phyloP scores from a whole-genome alignment of 2,888 invertebrate genomes.

The Drosophila tanythrix region DNA sequence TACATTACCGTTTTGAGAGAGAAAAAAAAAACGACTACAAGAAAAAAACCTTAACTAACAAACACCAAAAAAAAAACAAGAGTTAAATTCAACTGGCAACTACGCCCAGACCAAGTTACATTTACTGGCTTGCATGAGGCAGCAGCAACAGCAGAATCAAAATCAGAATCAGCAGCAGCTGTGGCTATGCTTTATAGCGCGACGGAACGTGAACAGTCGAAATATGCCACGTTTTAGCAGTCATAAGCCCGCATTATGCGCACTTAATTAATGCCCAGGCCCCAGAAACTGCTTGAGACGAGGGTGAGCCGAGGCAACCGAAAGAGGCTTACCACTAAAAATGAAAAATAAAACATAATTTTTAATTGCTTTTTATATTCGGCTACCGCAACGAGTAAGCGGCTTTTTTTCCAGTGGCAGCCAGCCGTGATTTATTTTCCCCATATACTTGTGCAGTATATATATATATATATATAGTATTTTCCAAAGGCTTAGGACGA shows the following conservation, averaged over 20 bases:
- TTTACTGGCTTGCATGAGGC: constrained; percentile 31
- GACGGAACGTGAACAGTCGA: constrained; percentile 46
- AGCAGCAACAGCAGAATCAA: neutral
- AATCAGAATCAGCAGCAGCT: constrained; percentile 11
- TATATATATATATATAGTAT: neutral
- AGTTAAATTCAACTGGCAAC: constrained; percentile 46
- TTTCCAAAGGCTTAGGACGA: constrained; percentile 5
- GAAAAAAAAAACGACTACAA: constrained; percentile 13
- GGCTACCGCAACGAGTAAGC: constrained; percentile 57
- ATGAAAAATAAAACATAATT: constrained; percentile 67
- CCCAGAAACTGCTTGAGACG: constrained; percentile 17
- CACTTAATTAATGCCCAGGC: constrained; percentile 75
- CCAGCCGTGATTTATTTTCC: constrained; percentile 45
- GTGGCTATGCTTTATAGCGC: constrained; percentile 47
- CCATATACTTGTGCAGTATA: constrained; percentile 17
- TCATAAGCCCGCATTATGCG: constrained; percentile 80
- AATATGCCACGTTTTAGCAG: constrained; percentile 76
- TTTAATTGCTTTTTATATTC: constrained; percentile 74
- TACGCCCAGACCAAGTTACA: constrained; percentile 54
- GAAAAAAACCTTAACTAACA: constrained; percentile 14
- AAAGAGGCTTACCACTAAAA: constrained; percentile 36
- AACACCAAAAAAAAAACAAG: constrained; percentile 4
- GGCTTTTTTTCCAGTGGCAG: constrained; percentile 50
- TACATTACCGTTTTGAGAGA: constrained; percentile 60
- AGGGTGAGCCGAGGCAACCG: constrained; percentile 43